phyloP scores from a whole-genome alignment of 92 coral and sea anemone species.

The Epizoanthus rinbou region DNA sequence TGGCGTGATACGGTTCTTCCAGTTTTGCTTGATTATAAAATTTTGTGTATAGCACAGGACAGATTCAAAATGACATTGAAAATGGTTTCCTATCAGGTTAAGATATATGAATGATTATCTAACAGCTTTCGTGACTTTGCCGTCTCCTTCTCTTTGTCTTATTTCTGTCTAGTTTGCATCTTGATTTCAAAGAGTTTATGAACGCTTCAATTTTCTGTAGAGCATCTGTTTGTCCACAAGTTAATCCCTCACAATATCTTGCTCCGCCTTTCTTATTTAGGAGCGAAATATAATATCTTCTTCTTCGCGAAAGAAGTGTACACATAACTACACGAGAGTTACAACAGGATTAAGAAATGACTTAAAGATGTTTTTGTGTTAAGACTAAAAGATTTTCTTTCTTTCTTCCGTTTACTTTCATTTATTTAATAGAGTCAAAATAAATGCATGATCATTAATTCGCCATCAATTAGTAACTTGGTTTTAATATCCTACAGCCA shows the following conservation, averaged over 20 bases:
- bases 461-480: neutral
- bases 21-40: no score
- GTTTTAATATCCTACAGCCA: neutral
- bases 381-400: neutral
- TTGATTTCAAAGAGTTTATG: neutral
- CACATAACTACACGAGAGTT: constrained; percentile 29
- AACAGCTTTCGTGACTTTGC: neutral
- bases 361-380: constrained; percentile 18
- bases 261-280: constrained; percentile 30
- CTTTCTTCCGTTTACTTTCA: constrained; percentile 10
- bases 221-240: neutral
- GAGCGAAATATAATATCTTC: neutral
- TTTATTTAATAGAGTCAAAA: neutral
- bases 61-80: no score
- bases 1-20: constrained; percentile 10
- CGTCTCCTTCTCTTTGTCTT: neutral
- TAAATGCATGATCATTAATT: constrained; percentile 10
- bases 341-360: constrained; percentile 19
- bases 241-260: neutral
- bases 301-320: constrained; percentile 6
- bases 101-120: neutral
- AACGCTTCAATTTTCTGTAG: neutral
- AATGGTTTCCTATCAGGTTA: no score
- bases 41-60: no score
- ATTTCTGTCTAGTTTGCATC: neutral